Evolutionary conservation across 2,888 invertebrate species (phyloP).

Genomic region (Ecdyonurus torrentis): DNA sequence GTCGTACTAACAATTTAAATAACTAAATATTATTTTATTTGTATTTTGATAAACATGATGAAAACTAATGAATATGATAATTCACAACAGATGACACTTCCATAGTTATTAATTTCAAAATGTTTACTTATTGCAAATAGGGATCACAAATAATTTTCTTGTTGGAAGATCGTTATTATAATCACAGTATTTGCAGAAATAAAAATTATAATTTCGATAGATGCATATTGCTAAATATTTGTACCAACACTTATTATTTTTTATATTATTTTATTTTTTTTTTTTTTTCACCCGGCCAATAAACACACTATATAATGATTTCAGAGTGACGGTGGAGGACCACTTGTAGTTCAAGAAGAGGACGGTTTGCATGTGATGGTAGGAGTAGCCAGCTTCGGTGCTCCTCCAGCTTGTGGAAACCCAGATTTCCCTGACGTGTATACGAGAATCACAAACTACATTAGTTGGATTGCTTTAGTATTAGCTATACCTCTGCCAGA

Average conservation of each 20-base stretch:
- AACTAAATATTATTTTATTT: too few species aligned
- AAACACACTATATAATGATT: neutral
- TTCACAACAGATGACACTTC: too few species aligned
- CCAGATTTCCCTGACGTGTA: conserved; percentile 11
- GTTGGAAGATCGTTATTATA: too few species aligned
- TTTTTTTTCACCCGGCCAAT: neutral
- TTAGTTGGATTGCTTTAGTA: conserved; percentile 11
- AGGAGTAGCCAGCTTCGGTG: conserved; percentile 11
- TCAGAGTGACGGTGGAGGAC: conserved; percentile 13
- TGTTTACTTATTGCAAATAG: too few species aligned
- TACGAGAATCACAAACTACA: conserved; percentile 8
- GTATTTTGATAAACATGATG: too few species aligned
- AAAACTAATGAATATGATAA: too few species aligned
- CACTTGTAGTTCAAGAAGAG: conserved; percentile 10
- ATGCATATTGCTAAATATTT: neutral
- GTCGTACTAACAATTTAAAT: too few species aligned
- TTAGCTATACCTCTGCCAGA: conserved; percentile 2
- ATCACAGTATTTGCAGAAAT: too few species aligned
- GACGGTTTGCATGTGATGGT: conserved; percentile 9
- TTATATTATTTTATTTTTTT: neutral
- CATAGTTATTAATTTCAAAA: too few species aligned
- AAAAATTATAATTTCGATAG: too few species aligned
- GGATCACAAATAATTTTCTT: too few species aligned
- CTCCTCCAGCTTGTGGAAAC: conserved; percentile 10
- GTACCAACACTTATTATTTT: neutral